phyloP scores from a whole-genome alignment of 2,113 vertebrate genomes.

The Aptenodytes patagonicus region DNA sequence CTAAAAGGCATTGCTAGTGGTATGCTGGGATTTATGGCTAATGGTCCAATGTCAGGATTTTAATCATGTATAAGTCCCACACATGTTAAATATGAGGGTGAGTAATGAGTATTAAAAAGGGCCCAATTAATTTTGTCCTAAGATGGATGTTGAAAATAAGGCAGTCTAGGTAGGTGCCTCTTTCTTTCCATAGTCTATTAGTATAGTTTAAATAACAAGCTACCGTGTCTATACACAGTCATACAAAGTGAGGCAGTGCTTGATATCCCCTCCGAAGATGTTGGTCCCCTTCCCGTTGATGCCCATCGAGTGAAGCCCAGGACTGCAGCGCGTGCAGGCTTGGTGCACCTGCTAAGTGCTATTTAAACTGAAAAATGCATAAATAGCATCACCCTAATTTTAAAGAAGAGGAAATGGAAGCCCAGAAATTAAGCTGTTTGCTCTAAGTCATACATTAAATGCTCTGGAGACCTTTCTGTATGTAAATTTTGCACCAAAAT shows the following conservation, averaged over 20 bases:
- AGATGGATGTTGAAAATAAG: neutral
- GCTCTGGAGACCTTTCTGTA: neutral
- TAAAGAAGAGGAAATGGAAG: conserved; percentile 48
- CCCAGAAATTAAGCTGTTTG: neutral
- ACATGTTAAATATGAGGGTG: neutral
- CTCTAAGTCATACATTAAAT: neutral
- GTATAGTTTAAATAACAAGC: neutral
- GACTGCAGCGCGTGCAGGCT: rapidly evolving
- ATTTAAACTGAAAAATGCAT: conserved; percentile 27
- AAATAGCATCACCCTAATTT: neutral
- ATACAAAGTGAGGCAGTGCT: neutral
- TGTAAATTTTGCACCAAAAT: conserved; percentile 41
- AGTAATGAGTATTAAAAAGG: neutral
- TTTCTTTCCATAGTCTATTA: neutral
- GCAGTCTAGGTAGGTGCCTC: neutral
- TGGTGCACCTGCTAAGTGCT: neutral
- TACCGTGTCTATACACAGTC: rapidly evolving
- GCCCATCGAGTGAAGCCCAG: neutral
- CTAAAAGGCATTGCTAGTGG: neutral
- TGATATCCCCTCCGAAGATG: neutral
- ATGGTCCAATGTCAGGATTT: neutral
- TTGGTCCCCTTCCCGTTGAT: neutral
- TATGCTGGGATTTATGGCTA: neutral
- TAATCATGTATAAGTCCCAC: neutral
- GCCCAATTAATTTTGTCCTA: neutral